phyloP scores from a whole-genome alignment of 2,797 vertebrate genomes.

The Enteromius treurensis region DNA sequence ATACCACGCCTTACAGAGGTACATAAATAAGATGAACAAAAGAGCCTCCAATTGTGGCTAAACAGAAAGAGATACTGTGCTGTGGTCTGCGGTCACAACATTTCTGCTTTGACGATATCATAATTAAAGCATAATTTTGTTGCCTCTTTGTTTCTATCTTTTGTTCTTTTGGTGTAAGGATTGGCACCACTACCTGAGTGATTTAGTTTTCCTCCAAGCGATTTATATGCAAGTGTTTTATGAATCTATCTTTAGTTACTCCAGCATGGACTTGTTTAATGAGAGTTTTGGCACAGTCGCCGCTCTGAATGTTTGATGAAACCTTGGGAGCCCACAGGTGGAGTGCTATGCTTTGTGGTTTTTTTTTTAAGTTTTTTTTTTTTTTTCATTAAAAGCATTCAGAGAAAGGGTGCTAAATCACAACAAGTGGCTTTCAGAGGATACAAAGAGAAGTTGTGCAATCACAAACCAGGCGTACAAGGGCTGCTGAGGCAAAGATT shows the following conservation, averaged over 20 bases:
- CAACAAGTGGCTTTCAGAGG: slow-evolving; percentile 43
- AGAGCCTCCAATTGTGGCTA: slow-evolving; percentile 1
- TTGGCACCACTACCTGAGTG: slow-evolving; percentile 4
- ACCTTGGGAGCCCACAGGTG: slow-evolving; percentile 47
- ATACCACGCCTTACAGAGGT: slow-evolving; percentile 16
- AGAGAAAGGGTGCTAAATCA: slow-evolving; percentile 45
- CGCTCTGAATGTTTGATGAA: slow-evolving; percentile 11
- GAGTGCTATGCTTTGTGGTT: slow-evolving; percentile 13
- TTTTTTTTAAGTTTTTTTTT: not conserved
- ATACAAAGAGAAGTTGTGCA: slow-evolving; percentile 40
- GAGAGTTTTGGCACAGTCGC: slow-evolving; percentile 21
- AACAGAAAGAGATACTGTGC: slow-evolving; percentile 30
- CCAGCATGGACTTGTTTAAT: slow-evolving; percentile 70
- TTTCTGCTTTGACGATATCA: slow-evolving; percentile 71
- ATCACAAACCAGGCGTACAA: slow-evolving; percentile 30
- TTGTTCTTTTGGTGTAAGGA: slow-evolving; percentile 47
- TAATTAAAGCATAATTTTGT: slow-evolving; percentile 71
- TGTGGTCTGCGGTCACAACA: slow-evolving; percentile 40
- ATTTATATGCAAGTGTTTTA: slow-evolving; percentile 69
- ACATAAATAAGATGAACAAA: slow-evolving; percentile 31
- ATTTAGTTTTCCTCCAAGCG: slow-evolving; percentile 62
- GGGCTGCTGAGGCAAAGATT: slow-evolving; percentile 30
- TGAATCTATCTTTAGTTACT: slow-evolving; percentile 65
- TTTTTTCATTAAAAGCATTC: slow-evolving; percentile 32
- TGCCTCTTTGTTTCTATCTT: slow-evolving; percentile 67